phyloP scores from a whole-genome alignment of 2,113 vertebrate species.

The Dipodomys spectabilis region DNA sequence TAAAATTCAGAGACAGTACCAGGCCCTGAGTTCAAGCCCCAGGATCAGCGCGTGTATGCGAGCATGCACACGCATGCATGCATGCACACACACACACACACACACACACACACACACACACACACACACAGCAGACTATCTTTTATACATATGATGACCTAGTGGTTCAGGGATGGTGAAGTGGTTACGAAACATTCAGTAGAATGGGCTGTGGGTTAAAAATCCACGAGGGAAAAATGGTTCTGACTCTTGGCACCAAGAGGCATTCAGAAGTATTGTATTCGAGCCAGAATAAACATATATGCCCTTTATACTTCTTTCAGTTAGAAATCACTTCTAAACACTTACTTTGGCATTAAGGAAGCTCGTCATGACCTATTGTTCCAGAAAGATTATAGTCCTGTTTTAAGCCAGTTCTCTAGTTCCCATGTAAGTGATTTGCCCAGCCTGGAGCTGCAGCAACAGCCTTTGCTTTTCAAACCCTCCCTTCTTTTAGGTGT shows the following conservation, averaged over 20 bases:
- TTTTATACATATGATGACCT: too few relatives aligned
- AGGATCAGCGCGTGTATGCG: too few relatives aligned
- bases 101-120: too few relatives aligned
- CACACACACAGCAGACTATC: too few relatives aligned
- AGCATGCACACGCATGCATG: too few relatives aligned
- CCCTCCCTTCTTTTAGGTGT: constrained; percentile 69
- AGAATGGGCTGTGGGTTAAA: constrained; percentile 28
- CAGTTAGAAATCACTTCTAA: constrained; percentile 76
- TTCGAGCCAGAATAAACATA: constrained; percentile 79
- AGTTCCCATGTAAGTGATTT: constrained; percentile 78
- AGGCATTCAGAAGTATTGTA: constrained; percentile 70
- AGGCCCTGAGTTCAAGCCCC: too few relatives aligned
- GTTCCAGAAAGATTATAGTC: constrained; percentile 78
- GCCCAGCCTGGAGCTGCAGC: constrained; percentile 75
- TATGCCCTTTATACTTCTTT: constrained; percentile 75
- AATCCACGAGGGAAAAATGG: constrained; percentile 48
- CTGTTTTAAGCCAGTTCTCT: constrained; percentile 75
- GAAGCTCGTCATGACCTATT: constrained; percentile 82
- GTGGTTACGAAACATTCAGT: neutral
- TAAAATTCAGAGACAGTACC: too few relatives aligned
- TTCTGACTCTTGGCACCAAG: constrained; percentile 70
- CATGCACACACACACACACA: too few relatives aligned
- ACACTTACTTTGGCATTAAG: constrained; percentile 80
- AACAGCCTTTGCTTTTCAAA: constrained; percentile 73
- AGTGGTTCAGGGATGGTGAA: neutral